Conservation (phyloP, 2,888 invertebrate species). For the Parnassius mnemosyne region DNA sequence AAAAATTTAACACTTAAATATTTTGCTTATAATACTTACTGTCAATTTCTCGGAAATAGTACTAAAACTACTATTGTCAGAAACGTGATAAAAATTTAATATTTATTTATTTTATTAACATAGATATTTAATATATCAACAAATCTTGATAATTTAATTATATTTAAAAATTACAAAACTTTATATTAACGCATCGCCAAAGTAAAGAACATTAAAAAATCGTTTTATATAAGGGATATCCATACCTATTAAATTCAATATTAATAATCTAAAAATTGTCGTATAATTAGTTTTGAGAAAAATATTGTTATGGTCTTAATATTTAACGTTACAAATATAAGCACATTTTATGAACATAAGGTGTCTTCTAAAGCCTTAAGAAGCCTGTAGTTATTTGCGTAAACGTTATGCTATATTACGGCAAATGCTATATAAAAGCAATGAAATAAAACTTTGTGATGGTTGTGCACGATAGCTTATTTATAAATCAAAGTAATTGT, state of each 20-base stretch:
- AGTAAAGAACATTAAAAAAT: too few relatives aligned
- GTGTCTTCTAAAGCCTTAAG: not conserved
- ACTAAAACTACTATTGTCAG: too few relatives aligned
- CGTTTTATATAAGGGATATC: too few relatives aligned
- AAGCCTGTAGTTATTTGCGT: constrained; percentile 21
- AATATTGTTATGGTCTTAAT: constrained; percentile 11
- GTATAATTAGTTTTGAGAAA: too few relatives aligned
- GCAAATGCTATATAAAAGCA: constrained; percentile 24
- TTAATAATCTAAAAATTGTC: not conserved
- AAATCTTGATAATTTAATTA: too few relatives aligned
- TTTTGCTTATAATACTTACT: constrained; percentile 5
- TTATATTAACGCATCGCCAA: too few relatives aligned
- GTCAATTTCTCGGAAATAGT: too few relatives aligned
- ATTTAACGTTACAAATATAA: constrained; percentile 12
- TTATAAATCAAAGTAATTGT: constrained; percentile 55
- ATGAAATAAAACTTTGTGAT: constrained; percentile 59
- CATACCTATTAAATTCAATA: constrained; percentile 4
- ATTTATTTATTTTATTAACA: too few relatives aligned
- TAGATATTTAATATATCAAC: too few relatives aligned
- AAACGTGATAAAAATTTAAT: too few relatives aligned
- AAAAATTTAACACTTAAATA: constrained; percentile 20
- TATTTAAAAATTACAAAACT: too few relatives aligned
- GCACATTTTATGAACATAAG: constrained; percentile 16
- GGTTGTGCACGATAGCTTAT: constrained; percentile 78
- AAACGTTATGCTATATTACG: constrained; percentile 26